Percentiles rank a stretch among this genome's conserved stretches.
These are phyloP conservation scores for Hippoglossus stenolepis DNA, from an alignment of 2,113 vertebrate species.

Conservation along the genomic window DNA sequence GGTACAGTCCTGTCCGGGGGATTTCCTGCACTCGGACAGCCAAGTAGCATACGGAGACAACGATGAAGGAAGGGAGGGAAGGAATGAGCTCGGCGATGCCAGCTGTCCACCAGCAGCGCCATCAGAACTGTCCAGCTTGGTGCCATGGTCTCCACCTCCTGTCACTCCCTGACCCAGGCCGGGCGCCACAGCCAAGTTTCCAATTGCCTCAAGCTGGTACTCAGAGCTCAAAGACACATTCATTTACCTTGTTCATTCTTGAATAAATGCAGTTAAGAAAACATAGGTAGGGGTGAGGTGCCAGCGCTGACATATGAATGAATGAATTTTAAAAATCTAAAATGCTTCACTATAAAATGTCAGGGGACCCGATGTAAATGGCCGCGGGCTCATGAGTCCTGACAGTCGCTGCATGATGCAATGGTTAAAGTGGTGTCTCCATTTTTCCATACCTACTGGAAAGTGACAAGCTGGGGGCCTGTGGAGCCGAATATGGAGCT, in stretches of 20 bases:
- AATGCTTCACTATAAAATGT: constrained; percentile 26
- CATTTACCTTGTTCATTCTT: constrained; percentile 24
- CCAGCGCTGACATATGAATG: constrained; percentile 52
- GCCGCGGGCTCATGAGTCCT: constrained; percentile 39
- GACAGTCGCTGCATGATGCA: constrained; percentile 53
- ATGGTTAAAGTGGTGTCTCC: constrained; percentile 40
- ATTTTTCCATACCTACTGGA: constrained; percentile 41
- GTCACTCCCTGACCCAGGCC: constrained; percentile 37
- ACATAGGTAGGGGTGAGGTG: constrained; percentile 13
- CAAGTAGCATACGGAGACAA: constrained; percentile 43
- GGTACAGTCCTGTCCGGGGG: constrained; percentile 52
- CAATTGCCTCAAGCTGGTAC: constrained; percentile 32
- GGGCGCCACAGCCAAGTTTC: constrained; percentile 59
- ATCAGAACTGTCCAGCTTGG: constrained; percentile 27
- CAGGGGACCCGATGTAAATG: constrained; percentile 40
- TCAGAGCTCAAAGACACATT: constrained; percentile 40
- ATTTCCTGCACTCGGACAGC: constrained; percentile 59
- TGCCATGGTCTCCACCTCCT: constrained; percentile 42
- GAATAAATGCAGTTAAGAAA: constrained; percentile 32
- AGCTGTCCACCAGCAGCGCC: constrained; percentile 40
- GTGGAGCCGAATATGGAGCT: constrained; percentile 19
- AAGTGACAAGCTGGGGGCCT: constrained; percentile 14
- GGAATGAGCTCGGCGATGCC: constrained; percentile 7
- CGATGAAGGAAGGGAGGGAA: constrained; percentile 6
- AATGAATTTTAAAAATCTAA: constrained; percentile 51